Evolutionary conservation across 1,140 invertebrate genomes (phyloP).

Genomic region (Carposina sasakii): DNA sequence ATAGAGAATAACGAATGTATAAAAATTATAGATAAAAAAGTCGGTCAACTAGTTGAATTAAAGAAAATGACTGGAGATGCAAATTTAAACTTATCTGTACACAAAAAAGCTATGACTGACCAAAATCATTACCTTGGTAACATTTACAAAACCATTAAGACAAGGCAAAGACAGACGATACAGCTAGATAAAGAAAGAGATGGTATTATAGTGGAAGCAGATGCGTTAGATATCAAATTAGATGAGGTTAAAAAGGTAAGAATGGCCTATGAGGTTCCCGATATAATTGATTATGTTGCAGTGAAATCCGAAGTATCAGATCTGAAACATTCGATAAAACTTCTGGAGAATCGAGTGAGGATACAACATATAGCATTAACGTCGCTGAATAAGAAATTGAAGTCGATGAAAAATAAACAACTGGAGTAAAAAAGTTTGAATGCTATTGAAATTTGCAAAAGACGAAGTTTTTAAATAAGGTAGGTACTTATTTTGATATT

Average conservation of each 20-base stretch:
- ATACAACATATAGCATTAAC: slow-evolving; percentile 61
- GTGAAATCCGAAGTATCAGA: slow-evolving; percentile 68
- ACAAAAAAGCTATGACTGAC: slow-evolving; percentile 64
- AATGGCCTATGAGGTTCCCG: slow-evolving; percentile 66
- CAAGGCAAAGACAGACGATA: slow-evolving; percentile 33
- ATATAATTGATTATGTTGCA: slow-evolving; percentile 72
- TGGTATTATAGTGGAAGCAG: slow-evolving; percentile 36
- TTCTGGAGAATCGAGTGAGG: slow-evolving; percentile 62
- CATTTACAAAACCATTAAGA: slow-evolving; percentile 43
- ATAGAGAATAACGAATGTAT: slow-evolving; percentile 71
- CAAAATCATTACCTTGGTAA: slow-evolving; percentile 51
- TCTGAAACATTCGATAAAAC: slow-evolving; percentile 64
- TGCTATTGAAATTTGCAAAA: too few species aligned
- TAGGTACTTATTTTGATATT: too few species aligned
- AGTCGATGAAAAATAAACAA: too few species aligned
- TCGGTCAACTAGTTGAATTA: slow-evolving; percentile 56
- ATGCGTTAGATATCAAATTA: slow-evolving; percentile 41
- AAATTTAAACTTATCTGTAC: slow-evolving; percentile 60
- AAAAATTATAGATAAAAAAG: slow-evolving; percentile 63
- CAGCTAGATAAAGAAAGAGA: slow-evolving; percentile 38
- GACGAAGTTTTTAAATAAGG: too few species aligned
- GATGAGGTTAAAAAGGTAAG: slow-evolving; percentile 45
- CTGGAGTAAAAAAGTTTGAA: too few species aligned
- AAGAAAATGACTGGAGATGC: slow-evolving; percentile 71
- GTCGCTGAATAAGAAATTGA: slow-evolving; percentile 45